Base-by-base conservation (phyloP, 2,888 invertebrate species). In the Diploptera punctata region DNA sequence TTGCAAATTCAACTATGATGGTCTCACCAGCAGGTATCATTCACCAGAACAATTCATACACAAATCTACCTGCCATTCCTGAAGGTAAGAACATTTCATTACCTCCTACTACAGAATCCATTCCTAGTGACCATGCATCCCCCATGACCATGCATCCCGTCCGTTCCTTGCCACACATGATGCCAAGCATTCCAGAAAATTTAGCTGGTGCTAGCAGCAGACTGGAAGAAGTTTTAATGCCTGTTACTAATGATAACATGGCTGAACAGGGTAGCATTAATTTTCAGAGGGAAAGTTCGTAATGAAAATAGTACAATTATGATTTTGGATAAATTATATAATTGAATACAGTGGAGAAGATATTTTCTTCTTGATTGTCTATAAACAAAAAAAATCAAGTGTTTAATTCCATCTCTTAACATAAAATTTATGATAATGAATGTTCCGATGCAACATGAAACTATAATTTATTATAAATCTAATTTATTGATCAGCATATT, bases 101-200 rank as follows among this genome's bases (percentile, higher is more conserved):
- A 3, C 26, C 54, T 54, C 13, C 13, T 13, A 1, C 31, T 9
- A 47, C 44, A 16, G 44, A 44, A 13, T 10, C 43, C 29, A 44
- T 3, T 26, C 9, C n/a, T 47, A 26, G 7, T 26, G 47, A 47
- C 18, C 3, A 2, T 24, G 19, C 60, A n/a, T 60, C 60, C 9
- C 44, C 69, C 44, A 9, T 47, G 7, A 10, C 47, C n/a, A 13
- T 52, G 31, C 70, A 65, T 49, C 70, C 62, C 21, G 70, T 65
- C n/a, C 70, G 31, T 47, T 68, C 68, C 43, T 21, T 57, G 57
- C 16, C 61, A 19, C 47, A 18, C 5, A 70, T 31, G 31, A 70
- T 70, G 70, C 70, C 70, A 29, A 70, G 70, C 65, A 70, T 70
- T 31, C 70, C 70, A 26, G 70, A 70, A 38, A 70, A 70, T 47